phyloP scores from a whole-genome alignment of 2,797 vertebrate species.

The Tokudaia muenninki region DNA sequence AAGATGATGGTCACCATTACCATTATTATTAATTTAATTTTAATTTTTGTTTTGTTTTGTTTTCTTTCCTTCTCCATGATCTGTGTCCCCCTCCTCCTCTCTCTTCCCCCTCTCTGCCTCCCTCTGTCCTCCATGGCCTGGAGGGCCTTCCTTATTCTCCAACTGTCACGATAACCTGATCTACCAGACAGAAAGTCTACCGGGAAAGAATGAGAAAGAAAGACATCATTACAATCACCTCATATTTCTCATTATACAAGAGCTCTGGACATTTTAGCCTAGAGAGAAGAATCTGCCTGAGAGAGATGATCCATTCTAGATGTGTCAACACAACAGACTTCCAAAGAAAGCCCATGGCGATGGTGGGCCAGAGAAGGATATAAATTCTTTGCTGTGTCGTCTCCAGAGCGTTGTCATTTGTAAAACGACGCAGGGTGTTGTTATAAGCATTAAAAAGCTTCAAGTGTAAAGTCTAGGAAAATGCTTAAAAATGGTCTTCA shows the following conservation, averaged over 20 bases:
- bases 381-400: not conserved
- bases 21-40: not conserved
- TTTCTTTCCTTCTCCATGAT: not conserved
- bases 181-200: not conserved
- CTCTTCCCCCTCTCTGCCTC: not conserved
- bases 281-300: not conserved
- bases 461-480: not conserved
- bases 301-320: not conserved
- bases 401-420: not conserved
- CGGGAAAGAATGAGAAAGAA: not conserved
- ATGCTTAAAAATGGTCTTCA: not conserved
- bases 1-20: not conserved
- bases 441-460: not conserved
- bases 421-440: not conserved
- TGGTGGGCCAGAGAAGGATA: not conserved
- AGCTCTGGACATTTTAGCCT: not conserved
- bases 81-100: not conserved
- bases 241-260: not conserved
- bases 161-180: not conserved
- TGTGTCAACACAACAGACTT: not conserved
- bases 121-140: not conserved
- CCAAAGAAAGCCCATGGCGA: not conserved
- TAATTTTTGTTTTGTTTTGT: not conserved
- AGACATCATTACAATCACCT: not conserved
- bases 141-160: not conserved